phyloP scores from a whole-genome alignment of 1,140 invertebrate genomes.

The Platyscapa corneri region DNA sequence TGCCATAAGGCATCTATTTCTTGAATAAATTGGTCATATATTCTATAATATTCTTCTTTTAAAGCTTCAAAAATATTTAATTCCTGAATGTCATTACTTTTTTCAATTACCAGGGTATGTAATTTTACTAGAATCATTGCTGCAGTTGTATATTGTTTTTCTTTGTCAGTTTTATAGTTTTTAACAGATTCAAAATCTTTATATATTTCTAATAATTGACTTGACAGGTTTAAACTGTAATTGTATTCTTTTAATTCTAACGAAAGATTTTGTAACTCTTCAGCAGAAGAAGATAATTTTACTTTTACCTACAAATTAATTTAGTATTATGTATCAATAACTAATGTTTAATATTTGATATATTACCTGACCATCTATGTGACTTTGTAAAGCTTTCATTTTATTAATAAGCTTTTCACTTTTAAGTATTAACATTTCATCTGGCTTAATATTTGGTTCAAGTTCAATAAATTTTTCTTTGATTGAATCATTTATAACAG shows the following conservation, averaged over 20 bases:
- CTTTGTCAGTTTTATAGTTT: slow-evolving; percentile 64
- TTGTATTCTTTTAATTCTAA: slow-evolving; percentile 74
- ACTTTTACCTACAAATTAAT: slow-evolving; percentile 72
- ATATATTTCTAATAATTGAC: slow-evolving; percentile 74
- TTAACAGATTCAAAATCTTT: slow-evolving; percentile 74
- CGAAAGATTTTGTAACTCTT: slow-evolving; percentile 75
- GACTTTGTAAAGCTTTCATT: slow-evolving; percentile 73
- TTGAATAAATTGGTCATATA: slow-evolving; percentile 68
- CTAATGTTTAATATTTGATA: background rate
- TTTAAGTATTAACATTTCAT: slow-evolving; percentile 72
- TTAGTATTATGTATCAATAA: slow-evolving; percentile 10
- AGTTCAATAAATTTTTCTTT: slow-evolving; percentile 76
- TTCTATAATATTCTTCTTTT: slow-evolving; percentile 68
- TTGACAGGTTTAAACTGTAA: slow-evolving; percentile 73
- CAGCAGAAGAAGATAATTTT: slow-evolving; percentile 75
- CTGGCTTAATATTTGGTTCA: slow-evolving; percentile 72
- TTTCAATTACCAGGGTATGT: slow-evolving; percentile 71
- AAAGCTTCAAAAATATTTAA: slow-evolving; percentile 72
- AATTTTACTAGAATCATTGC: slow-evolving; percentile 74
- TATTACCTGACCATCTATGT: slow-evolving; percentile 73
- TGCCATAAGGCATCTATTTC: slow-evolving; percentile 73
- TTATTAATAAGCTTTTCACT: slow-evolving; percentile 72
- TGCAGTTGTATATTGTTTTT: slow-evolving; percentile 71
- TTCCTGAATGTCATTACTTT: slow-evolving; percentile 71
- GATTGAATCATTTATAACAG: slow-evolving; percentile 75